Evolutionary conservation across 2,888 invertebrate species (phyloP), one percentile per base, ranked within the genome.

Genomic region (Byasa hedistus): DNA sequence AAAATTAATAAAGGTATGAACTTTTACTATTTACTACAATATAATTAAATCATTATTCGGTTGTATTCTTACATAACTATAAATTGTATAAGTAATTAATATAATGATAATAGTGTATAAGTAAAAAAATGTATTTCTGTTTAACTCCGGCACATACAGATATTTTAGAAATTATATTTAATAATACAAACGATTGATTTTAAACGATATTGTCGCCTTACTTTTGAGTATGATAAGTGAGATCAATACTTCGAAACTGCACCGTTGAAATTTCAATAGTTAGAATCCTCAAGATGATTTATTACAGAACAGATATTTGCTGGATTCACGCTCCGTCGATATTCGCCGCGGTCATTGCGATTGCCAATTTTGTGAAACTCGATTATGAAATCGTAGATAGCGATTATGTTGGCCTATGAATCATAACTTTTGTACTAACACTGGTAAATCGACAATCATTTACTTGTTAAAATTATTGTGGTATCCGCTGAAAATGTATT

Each of bases 1-100:
- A 81, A 95, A 96, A 81, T 92, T 98, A 68, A 96, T 98, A 75
- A 96, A 97, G 93, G 97, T 91, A 81, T 21, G 27, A 36, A 44
- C 22, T 36, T 7, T 21, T 32, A 27, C 23, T 10, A n/a, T n/a
- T 21, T 19, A 51, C 8, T 51, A 51, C 51, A 51, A 21, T 51
- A 39, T 51, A 4, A 21, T 51, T 51, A 51, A 51, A 51, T 15
- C 7, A 48, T n/a, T 48, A n/a, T n/a, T 48, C n/a, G n/a, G 3
- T 36, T n/a, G 48, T 12, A 19, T 48, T 48, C n/a, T 5, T 12
- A 39, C 48, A 15, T 44, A 44, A 4, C 4, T 15, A 44, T 7
- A 36, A 7, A 10, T 36, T 36, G 10, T 36, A 36, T 36, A 7
- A 36, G 44, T 44, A 44, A 15, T 44, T 15, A 15, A 17, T 1